These are phyloP conservation scores for Campaea margaritaria DNA, from an alignment of 2,888 invertebrate genomes.

Conservation along the genomic window DNA sequence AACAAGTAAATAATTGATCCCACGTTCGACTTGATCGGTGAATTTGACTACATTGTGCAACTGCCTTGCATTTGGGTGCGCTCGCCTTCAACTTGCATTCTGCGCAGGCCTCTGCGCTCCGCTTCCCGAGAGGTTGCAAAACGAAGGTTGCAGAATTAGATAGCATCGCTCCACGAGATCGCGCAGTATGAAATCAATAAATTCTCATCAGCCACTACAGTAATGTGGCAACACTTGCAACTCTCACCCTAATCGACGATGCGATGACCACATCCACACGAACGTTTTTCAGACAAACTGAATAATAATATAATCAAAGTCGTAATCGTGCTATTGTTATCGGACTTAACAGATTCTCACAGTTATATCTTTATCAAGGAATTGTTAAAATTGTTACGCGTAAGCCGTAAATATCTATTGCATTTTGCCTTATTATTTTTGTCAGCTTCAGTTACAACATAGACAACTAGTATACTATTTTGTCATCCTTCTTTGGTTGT, in stretches of 20 bases:
- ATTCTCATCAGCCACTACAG: constrained; percentile 11
- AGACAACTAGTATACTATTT: not conserved
- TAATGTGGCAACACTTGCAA: constrained; percentile 15
- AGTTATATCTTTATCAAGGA: constrained; percentile 55
- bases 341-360: constrained; percentile 57
- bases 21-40: constrained; percentile 73
- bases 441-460: constrained; percentile 6
- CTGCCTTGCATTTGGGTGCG: constrained; percentile 42
- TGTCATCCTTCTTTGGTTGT: not conserved
- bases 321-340: constrained; percentile 62
- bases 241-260: constrained; percentile 18
- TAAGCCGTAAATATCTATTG: constrained; percentile 51
- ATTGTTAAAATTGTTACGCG: constrained; percentile 55
- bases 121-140: constrained; percentile 48
- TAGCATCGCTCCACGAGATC: constrained; percentile 30
- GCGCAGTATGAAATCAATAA: constrained; percentile 22
- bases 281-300: constrained; percentile 29
- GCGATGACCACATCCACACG: constrained; percentile 46
- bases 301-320: constrained; percentile 37
- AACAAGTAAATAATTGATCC: constrained; percentile 75
- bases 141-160: constrained; percentile 44
- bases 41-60: constrained; percentile 63
- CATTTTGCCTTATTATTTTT: constrained; percentile 11
- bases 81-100: constrained; percentile 50
- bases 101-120: constrained; percentile 43